phyloP scores from a whole-genome alignment of 2,888 invertebrate genomes.

The Clistopyga incitator region DNA sequence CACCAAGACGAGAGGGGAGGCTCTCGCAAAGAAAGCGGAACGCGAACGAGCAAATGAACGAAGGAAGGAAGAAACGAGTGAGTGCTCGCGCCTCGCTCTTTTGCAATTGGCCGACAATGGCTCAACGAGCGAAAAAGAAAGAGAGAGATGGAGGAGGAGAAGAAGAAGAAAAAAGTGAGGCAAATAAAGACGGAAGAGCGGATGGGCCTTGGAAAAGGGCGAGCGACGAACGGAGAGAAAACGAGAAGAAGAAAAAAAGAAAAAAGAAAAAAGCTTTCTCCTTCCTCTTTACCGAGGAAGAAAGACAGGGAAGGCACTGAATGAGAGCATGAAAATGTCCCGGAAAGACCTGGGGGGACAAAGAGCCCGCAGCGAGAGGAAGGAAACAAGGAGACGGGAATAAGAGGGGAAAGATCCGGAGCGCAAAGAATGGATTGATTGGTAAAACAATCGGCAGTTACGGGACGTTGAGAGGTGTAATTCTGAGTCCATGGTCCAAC shows the following conservation, averaged over 20 bases:
- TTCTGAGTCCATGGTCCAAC: conserved; percentile 50
- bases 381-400: conserved; percentile 14
- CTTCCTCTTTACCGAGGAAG: conserved; percentile 14
- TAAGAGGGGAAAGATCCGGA: conserved; percentile 39
- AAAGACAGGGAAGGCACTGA: conserved; percentile 30
- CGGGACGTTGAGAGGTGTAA: conserved; percentile 52
- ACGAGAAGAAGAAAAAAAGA: no score
- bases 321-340: conserved; percentile 51
- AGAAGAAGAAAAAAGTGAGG: conserved; percentile 36
- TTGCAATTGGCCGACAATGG: conserved; percentile 75
- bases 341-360: conserved; percentile 41
- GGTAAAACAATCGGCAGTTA: conserved; percentile 56
- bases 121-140: conserved; percentile 58
- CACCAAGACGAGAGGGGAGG: conserved; percentile 56
- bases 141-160: conserved; percentile 27
- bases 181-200: conserved; percentile 44
- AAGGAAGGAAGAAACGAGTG: conserved; percentile 64
- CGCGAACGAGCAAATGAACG: conserved; percentile 55
- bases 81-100: conserved; percentile 59
- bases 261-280: conserved; percentile 1
- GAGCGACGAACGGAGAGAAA: conserved; percentile 56
- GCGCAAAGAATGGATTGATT: conserved; percentile 60
- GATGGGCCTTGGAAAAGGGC: conserved; percentile 38
- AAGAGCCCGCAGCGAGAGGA: conserved; percentile 34
- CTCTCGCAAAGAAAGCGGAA: conserved; percentile 42